Evolutionary conservation across 2,113 vertebrate genomes (phyloP), one percentile per base, ranked within the genome.

Genomic region (Cololabis saira): DNA sequence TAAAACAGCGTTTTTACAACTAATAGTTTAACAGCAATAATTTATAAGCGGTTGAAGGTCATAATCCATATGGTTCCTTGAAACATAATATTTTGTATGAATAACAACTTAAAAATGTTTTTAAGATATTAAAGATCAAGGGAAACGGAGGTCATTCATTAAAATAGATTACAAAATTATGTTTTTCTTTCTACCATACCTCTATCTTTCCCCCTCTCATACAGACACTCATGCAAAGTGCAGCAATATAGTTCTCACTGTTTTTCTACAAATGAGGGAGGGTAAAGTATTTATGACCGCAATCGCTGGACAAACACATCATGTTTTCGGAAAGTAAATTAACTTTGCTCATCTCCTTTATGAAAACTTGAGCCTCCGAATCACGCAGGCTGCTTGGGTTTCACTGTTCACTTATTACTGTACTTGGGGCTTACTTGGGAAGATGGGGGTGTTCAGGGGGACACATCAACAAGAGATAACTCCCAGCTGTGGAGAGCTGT

Each of bases 261-360:
- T 61, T 75, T 50, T 55, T 79, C 24, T 22, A 27, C 7, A 45
- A 67, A 33, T 14, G 43, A 65, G 41, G 59, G 53, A 67, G 59
- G 44, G 48, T 22, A 11, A 21, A 47, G 61, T 62, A 67, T 84
- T 87, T 83, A 69, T 67, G 67, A 77, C 76, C 65, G 63, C 57
- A 21, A 63, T 44, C 40, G 0, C 72, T 87, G 83, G 66, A 74
- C 81, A 82, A 85, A 88, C 76, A 91, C 50, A 45, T 43, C 43
- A 37, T 82, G 83, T 87, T 84, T 76, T 75, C 41, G 33, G 60
- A 87, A 60, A 76, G 82, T 78, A 80, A 77, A 74, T 74, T 67
- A 85, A 78, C 63, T 61, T 66, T 77, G 73, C 80, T 84, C 79
- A 87, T 89, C 90, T 44, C 50, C 79, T 87, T 83, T 89, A 90